Evolutionary conservation across 2,888 invertebrate genomes (phyloP).

Genomic region (Synergus umbraculus): DNA sequence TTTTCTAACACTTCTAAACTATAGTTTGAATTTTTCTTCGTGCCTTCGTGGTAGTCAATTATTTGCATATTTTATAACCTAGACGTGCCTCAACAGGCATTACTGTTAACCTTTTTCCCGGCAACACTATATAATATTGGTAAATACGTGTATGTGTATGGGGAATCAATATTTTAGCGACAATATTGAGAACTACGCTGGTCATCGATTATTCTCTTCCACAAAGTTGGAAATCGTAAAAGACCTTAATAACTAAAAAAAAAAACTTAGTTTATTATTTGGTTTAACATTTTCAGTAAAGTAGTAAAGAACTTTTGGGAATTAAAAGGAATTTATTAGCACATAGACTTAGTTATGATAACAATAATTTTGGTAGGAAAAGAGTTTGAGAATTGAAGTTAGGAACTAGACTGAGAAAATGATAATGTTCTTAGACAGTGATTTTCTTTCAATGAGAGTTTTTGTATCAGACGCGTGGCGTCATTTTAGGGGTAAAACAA

Average conservation of each 20-base stretch:
- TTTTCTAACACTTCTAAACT: not conserved
- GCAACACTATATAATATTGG: not conserved
- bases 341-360: no score
- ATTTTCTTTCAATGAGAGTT: not conserved
- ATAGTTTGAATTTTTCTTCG: not conserved
- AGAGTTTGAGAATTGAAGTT: not conserved
- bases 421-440: not conserved
- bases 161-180: conserved; percentile 32
- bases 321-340: no score
- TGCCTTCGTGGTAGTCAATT: not conserved
- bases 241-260: not conserved
- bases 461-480: not conserved
- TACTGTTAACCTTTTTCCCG: not conserved
- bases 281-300: no score
- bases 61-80: conserved; percentile 21
- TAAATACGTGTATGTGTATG: not conserved
- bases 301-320: no score
- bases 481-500: not conserved
- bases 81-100: not conserved
- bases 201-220: not conserved
- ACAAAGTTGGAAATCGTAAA: not conserved
- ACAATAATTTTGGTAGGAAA: not conserved
- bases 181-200: not conserved
- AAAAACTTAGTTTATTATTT: not conserved
- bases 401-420: not conserved